Evolutionary conservation across 35 echinoderm and acorn worm genomes (phyloP).

Genomic region (Holothuria glaberrima): DNA sequence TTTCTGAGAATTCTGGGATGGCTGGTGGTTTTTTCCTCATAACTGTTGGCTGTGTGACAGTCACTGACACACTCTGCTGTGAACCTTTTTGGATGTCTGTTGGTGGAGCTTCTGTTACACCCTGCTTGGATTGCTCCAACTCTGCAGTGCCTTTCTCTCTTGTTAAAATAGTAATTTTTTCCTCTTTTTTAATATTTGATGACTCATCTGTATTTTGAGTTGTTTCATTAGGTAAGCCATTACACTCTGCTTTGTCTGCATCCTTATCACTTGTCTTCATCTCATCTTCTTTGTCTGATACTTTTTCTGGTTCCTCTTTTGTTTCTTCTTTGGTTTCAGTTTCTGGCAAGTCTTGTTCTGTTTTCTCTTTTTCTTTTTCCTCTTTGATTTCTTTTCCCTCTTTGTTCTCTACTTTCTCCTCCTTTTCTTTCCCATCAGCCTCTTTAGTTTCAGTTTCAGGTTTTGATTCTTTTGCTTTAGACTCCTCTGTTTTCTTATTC

Average conservation of each 20-base stretch:
- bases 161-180: slow-evolving; percentile 28
- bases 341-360: not conserved
- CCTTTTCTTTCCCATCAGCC: not conserved
- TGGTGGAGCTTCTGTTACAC: not conserved
- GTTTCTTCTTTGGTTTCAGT: not conserved
- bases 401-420: not conserved
- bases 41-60: not conserved
- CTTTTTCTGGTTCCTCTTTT: not conserved
- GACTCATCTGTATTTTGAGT: not conserved
- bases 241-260: slow-evolving; percentile 3
- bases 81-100: not conserved
- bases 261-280: not conserved
- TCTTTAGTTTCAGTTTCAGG: slow-evolving; percentile 28
- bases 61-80: not conserved
- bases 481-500: slow-evolving; percentile 1
- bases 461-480: not conserved
- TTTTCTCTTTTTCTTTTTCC: not conserved
- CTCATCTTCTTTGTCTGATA: not conserved
- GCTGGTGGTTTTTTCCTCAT: slow-evolving; percentile 45
- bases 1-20: slow-evolving; percentile 44
- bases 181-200: not conserved
- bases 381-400: too few relatives aligned
- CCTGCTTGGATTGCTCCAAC: not conserved
- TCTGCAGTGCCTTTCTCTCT: slow-evolving; percentile 26
- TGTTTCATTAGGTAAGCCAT: not conserved